Evolutionary conservation across 2,113 vertebrate genomes (phyloP).

Genomic region (Pterocles gutturalis): DNA sequence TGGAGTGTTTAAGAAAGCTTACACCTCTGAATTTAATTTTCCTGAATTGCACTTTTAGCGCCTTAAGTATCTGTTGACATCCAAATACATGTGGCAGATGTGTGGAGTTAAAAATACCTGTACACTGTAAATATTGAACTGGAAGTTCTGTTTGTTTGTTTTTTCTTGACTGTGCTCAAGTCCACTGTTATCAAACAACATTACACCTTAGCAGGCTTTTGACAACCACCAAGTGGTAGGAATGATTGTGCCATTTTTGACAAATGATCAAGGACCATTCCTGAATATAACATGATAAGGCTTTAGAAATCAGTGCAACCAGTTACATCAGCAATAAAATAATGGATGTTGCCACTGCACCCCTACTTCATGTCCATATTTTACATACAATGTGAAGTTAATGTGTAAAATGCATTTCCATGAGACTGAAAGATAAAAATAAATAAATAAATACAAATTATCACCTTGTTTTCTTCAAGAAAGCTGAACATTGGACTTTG

Average conservation of each 20-base stretch:
- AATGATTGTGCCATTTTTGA: neutral
- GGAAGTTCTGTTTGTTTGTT: neutral
- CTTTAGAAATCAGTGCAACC: neutral
- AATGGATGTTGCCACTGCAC: neutral
- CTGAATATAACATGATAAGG: neutral
- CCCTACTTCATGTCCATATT: accelerated
- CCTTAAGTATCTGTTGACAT: neutral
- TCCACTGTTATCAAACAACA: neutral
- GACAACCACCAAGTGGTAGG: neutral
- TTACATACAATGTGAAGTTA: neutral
- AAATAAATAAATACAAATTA: neutral
- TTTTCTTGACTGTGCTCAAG: neutral
- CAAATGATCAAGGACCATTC: neutral
- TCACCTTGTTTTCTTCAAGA: neutral
- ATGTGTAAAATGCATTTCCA: neutral
- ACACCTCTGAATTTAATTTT: neutral
- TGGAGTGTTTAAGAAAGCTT: neutral
- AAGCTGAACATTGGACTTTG: neutral
- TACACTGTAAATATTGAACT: neutral
- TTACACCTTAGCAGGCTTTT: neutral
- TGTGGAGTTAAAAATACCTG: neutral
- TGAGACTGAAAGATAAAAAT: neutral
- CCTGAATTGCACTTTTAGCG: neutral
- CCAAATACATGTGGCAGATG: neutral
- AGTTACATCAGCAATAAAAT: neutral